phyloP scores from a whole-genome alignment of 2,113 vertebrate genomes.

The Nanger granti region DNA sequence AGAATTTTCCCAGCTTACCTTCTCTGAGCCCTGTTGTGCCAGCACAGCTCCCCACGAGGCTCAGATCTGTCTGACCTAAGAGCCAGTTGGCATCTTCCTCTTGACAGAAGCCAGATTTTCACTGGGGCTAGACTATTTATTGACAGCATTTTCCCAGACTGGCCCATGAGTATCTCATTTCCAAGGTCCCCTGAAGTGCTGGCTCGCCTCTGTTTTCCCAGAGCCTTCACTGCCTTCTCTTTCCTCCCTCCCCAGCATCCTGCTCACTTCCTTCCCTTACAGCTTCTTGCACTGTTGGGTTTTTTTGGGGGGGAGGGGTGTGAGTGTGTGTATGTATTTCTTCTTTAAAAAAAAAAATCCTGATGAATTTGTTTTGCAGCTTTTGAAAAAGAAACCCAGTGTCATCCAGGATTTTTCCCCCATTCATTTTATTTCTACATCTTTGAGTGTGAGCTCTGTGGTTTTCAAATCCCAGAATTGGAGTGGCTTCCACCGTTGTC shows the following conservation, averaged over 20 bases:
- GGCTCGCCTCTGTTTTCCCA: slow-evolving; percentile 54
- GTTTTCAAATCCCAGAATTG: slow-evolving; percentile 32
- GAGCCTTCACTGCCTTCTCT: slow-evolving; percentile 38
- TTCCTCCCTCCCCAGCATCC: slow-evolving; percentile 51
- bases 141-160: slow-evolving; percentile 48
- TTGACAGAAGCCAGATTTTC: slow-evolving; percentile 60
- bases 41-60: neutral
- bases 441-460: neutral
- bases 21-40: slow-evolving; percentile 25
- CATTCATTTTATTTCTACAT: slow-evolving; percentile 3
- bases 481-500: slow-evolving; percentile 29
- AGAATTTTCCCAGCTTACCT: slow-evolving; percentile 38
- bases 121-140: slow-evolving; percentile 54
- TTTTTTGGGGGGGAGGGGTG: neutral
- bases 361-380: slow-evolving; percentile 38
- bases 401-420: neutral
- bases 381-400: slow-evolving; percentile 4
- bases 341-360: neutral
- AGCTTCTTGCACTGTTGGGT: slow-evolving; percentile 23
- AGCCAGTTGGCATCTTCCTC: slow-evolving; percentile 57
- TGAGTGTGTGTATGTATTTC: neutral
- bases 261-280: slow-evolving; percentile 63
- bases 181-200: slow-evolving; percentile 47
- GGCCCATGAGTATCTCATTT: slow-evolving; percentile 41
- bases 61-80: slow-evolving; percentile 50